phyloP scores from a whole-genome alignment of 2,888 invertebrate genomes.

The Agrilus cyanescens region DNA sequence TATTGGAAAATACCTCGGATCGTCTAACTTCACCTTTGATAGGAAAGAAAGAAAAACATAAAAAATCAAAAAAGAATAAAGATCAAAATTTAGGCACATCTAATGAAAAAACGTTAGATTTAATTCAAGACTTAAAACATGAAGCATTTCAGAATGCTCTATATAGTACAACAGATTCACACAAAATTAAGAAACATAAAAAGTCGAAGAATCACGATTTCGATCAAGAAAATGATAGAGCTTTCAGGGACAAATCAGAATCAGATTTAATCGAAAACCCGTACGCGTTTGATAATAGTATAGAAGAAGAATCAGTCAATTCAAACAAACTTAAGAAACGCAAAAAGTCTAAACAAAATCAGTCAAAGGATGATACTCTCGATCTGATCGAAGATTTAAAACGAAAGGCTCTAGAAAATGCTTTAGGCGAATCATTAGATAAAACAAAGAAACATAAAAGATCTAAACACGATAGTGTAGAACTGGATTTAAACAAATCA shows the following conservation, averaged over 20 bases:
- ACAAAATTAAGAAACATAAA: conserved; percentile 6
- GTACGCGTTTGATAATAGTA: background rate
- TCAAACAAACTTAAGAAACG: conserved; percentile 8
- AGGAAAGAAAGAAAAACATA: background rate
- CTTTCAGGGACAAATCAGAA: too few species aligned
- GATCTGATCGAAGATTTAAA: background rate
- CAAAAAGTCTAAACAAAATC: conserved; percentile 9
- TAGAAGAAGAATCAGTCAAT: conserved; percentile 3
- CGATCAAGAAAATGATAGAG: background rate
- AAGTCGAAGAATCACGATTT: conserved; percentile 6
- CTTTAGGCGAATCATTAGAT: background rate
- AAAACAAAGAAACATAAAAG: background rate
- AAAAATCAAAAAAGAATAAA: background rate
- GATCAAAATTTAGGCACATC: background rate
- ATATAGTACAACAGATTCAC: background rate
- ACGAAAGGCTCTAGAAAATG: background rate
- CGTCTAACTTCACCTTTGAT: too few species aligned
- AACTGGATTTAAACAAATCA: too few species aligned
- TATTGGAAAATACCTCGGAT: background rate
- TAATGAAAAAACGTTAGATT: too few species aligned
- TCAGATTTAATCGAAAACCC: too few species aligned
- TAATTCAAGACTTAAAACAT: too few species aligned
- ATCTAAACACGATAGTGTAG: background rate
- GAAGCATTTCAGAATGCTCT: background rate
- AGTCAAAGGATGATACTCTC: too few species aligned